Base-by-base conservation (phyloP, 2,888 invertebrate species). In the Carpatolechia fugitivella region DNA sequence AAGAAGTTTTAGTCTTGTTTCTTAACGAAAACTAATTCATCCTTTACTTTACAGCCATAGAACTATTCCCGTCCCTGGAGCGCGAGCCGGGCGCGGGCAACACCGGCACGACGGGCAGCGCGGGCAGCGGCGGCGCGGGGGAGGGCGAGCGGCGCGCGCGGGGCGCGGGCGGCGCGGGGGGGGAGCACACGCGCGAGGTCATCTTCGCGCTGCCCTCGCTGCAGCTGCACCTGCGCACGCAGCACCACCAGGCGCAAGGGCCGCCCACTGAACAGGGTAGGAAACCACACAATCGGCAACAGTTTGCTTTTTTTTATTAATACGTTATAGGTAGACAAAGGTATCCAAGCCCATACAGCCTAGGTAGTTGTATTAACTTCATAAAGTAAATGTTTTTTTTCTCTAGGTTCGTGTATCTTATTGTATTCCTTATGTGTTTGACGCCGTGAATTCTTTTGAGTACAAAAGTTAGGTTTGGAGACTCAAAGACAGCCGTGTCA, bases 161-260 rank as follows among this genome's bases (percentile, higher is more conserved):
- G 72, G 90, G 95, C 95, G 74, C 89, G 94, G 52, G 95, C 95
- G 72, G 90, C 91, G 61, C 65, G 61, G 40, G 57, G 60, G 53
- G 73, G 70, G 71, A 16, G 58, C 97, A 97, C 80, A 95, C 94
- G 62, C 93, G 98, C 11, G 98, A 99, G 91, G 96, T 98, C n/a
- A 98, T 99, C 79, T 99, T 99, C 90, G 97, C 98, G 29, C 90
- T 99, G 73, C 99, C 99, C 0, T 95, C 97, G 57, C 90, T 99
- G 73, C 97, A 98, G 86, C 91, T 99, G 72, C 96, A 98, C 74
- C 92, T 99, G 62, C 96, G 98, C 85, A 98, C 98, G 3, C 96
- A 97, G 75, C 99, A 99, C 79, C 88, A 94, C 61, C 98, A 98
- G 88, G 92, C 94, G 0, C 92, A 93, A 29, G 82, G 83, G 52